Conservation (phyloP, 2,888 invertebrate genomes). For the Andrena bucephala region DNA sequence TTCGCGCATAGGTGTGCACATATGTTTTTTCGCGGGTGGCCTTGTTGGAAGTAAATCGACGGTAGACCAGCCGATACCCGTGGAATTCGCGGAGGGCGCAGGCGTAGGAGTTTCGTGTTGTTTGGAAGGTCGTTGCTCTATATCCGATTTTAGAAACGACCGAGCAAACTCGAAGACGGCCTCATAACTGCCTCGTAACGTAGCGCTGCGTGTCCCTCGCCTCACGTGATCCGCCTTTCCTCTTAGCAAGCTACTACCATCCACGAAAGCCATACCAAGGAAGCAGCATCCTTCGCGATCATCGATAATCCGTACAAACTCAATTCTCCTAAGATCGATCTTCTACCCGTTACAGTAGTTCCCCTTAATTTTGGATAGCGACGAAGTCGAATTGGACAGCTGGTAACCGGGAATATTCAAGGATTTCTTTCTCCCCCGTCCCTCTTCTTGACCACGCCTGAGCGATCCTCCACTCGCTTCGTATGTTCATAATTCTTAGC, state of each 20-base stretch:
- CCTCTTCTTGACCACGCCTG: no score
- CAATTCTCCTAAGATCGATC: background rate
- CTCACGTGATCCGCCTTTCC: constrained; percentile 4
- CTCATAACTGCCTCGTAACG: constrained; percentile 67
- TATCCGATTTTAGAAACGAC: constrained; percentile 84
- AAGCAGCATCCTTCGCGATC: background rate
- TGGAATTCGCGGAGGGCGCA: constrained; percentile 56
- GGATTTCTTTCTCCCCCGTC: no score
- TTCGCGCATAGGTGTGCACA: no score
- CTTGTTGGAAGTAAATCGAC: constrained; percentile 52
- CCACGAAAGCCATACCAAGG: background rate
- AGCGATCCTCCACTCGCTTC: no score
- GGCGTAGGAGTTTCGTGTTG: constrained; percentile 78
- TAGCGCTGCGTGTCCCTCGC: constrained; percentile 38
- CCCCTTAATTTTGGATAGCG: no score
- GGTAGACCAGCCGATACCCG: constrained; percentile 44
- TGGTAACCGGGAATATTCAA: no score
- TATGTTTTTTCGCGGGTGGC: constrained; percentile 24
- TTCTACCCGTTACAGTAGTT: background rate
- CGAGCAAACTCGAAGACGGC: constrained; percentile 72
- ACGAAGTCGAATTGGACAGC: no score
- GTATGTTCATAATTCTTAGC: no score
- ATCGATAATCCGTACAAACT: background rate
- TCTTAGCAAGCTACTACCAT: background rate
- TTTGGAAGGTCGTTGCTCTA: constrained; percentile 84